phyloP scores from a whole-genome alignment of 1,140 invertebrate species.

The Leptonema lineaticorne region DNA sequence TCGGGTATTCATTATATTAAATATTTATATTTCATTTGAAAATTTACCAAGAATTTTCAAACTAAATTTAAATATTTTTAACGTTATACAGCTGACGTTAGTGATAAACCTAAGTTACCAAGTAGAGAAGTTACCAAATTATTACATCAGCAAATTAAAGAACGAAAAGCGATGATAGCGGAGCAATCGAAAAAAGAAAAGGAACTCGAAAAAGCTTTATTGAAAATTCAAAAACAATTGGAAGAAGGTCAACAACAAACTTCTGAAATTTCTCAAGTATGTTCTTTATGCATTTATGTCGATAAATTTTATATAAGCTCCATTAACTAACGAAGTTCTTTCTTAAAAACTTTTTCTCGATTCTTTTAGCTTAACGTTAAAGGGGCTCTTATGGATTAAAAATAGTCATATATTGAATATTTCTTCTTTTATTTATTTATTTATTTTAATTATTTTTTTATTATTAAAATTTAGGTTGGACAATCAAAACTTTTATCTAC shows the following conservation, averaged over 20 bases:
- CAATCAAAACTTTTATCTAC: conserved; percentile 26
- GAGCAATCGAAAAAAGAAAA: conserved; percentile 39
- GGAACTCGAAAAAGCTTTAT: conserved; percentile 36
- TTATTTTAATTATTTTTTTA: not conserved
- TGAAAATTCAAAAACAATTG: conserved; percentile 40
- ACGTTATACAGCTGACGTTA: conserved; percentile 8
- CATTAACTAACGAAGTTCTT: no score
- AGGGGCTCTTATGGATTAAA: no score
- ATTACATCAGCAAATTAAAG: conserved; percentile 38
- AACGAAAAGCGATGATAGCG: conserved; percentile 39
- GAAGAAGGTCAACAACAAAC: conserved; percentile 37
- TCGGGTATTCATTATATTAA: not conserved
- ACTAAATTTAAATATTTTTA: not conserved
- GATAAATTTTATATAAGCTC: no score
- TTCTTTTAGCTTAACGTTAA: no score
- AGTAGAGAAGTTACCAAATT: conserved; percentile 39
- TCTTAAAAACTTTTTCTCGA: no score
- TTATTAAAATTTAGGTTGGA: conserved; percentile 22
- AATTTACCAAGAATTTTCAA: not conserved
- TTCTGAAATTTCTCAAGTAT: conserved; percentile 35
- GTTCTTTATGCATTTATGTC: conserved; percentile 1
- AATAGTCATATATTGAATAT: no score
- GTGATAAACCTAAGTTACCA: conserved; percentile 32
- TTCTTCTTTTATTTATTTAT: no score
- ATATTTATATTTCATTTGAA: not conserved